Base-by-base conservation (phyloP, 2,113 vertebrate species). In the Perognathus longimembris region DNA sequence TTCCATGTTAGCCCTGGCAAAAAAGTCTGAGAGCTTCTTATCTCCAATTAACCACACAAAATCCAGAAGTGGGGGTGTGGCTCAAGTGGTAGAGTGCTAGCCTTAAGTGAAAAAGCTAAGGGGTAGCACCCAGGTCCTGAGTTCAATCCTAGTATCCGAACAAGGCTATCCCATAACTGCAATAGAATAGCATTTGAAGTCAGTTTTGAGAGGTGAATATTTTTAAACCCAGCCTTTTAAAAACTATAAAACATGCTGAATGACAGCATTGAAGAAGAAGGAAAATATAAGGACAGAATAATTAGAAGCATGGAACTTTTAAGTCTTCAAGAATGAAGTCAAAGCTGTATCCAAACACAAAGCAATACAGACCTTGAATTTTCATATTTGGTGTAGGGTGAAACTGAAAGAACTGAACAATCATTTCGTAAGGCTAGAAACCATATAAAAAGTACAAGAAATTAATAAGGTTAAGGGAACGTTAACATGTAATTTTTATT, bases 271-370 rank as follows among this genome's bases (percentile, higher is more conserved):
- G 59, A 80, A 64, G 4, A 87, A 22, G 7, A 89, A 91, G 30
- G 70, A 95, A 92, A 94, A 82, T 66, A 28, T 59, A 95, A 92
- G 64, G 59, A 75, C 26, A 90, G 66, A 59, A 7, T 71, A 90
- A 34, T 71, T 81, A 20, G 18, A 66, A 95, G 91, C 34, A 90
- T 0, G 30, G 42, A 38, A 89, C 26, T 92, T 36, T 87, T 84
- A 79, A 84, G 50, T 79, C 7, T 81, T 81, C 54, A 67, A 32
- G 22, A 30, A 32, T 82, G 2, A 67, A 93, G 42, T n/a, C 71
- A 93, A 95, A 92, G 59, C 26, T 79, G n/a, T 83, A 93, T 71
- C 91, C 45, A 94, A 74, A 80, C 7, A 26, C 59, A 94, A 91
- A 36, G 64, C 89, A 91, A 82, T 22, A 26, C 61, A 24, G 79